Conservation (phyloP, 2,113 vertebrate species). For the Deroptyus accipitrinus region DNA sequence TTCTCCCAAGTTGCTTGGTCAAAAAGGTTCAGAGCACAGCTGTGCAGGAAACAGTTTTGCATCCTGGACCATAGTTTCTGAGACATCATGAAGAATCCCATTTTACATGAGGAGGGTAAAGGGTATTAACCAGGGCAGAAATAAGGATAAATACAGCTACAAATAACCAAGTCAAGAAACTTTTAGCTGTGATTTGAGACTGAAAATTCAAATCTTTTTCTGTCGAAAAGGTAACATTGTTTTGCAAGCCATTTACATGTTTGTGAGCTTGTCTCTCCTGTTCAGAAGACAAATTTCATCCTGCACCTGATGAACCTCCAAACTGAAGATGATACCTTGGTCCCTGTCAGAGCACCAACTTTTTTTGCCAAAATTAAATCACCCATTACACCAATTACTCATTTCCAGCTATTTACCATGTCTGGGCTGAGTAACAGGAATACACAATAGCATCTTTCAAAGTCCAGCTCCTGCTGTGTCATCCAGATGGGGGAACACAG, state of each 20-base stretch:
- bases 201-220: not conserved
- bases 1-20: not conserved
- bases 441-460: not conserved
- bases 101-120: not conserved
- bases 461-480: not conserved
- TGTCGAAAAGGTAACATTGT: not conserved
- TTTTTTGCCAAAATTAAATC: not conserved
- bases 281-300: not conserved
- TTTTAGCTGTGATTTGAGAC: not conserved
- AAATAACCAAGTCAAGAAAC: not conserved
- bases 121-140: not conserved
- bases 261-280: not conserved
- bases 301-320: not conserved
- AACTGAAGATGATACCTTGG: not conserved
- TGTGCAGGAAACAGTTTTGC: not conserved
- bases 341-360: not conserved
- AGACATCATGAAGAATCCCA: not conserved
- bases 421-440: not conserved
- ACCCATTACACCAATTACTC: not conserved
- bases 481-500: not conserved
- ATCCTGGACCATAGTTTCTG: not conserved
- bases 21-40: not conserved
- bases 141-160: not conserved
- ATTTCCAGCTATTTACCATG: not conserved
- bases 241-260: not conserved